These are phyloP conservation scores for Phallusia fumigata DNA, from an alignment of 23 tunicate species.

Conservation along the genomic window DNA sequence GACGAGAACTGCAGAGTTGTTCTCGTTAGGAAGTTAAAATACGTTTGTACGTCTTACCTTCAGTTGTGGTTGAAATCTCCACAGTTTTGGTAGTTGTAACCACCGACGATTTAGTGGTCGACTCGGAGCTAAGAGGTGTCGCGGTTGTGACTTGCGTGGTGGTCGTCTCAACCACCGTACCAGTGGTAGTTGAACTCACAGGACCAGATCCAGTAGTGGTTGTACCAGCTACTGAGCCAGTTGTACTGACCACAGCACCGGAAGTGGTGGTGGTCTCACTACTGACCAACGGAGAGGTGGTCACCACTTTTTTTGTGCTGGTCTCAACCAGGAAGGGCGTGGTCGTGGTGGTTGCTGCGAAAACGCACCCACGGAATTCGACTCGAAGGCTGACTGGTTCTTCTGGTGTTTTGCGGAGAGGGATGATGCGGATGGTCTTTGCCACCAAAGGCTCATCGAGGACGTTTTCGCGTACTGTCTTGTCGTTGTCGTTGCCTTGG, in stretches of 20 bases:
- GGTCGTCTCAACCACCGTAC: slow-evolving; percentile 42
- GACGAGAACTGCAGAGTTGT: too few species aligned
- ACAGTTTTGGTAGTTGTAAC: slow-evolving; percentile 26
- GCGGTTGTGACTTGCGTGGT: slow-evolving; percentile 30
- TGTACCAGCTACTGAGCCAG: slow-evolving; percentile 39
- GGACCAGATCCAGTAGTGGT: slow-evolving; percentile 32
- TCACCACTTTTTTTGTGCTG: slow-evolving; percentile 23
- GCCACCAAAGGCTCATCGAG: slow-evolving; percentile 36
- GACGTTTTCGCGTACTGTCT: slow-evolving; percentile 43
- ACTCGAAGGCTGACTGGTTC: slow-evolving; percentile 42
- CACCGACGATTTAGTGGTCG: slow-evolving; percentile 21
- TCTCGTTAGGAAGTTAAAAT: too few species aligned
- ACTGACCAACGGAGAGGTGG: slow-evolving; percentile 15
- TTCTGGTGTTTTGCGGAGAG: slow-evolving; percentile 38
- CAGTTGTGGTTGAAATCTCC: slow-evolving; percentile 23
- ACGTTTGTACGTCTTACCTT: background rate
- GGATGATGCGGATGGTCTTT: slow-evolving; percentile 39
- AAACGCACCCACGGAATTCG: slow-evolving; percentile 70
- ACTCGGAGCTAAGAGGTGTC: slow-evolving; percentile 20
- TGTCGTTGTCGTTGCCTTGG: slow-evolving; percentile 58
- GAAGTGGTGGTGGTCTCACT: slow-evolving; percentile 46
- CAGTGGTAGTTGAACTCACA: background rate
- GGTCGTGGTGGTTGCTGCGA: slow-evolving; percentile 14
- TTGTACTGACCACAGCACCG: background rate
- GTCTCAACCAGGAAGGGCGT: slow-evolving; percentile 43